Percentiles rank a stretch among this genome's conserved stretches.
Conservation (phyloP, 2,888 invertebrate genomes). For the Orthosia gracilis region DNA sequence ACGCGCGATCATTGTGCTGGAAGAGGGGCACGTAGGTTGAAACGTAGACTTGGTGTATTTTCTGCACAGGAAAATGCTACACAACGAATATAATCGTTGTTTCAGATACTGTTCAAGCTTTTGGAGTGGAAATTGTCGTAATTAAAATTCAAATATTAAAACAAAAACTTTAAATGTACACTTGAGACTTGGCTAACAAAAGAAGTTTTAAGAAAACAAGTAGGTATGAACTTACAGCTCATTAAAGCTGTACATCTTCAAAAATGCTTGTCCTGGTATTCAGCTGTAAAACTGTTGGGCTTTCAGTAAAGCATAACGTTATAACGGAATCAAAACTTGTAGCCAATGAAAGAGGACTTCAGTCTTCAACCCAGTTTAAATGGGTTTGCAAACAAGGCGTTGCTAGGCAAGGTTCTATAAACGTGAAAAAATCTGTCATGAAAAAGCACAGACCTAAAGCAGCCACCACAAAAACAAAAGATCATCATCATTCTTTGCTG, state of each 20-base stretch:
- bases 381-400: not conserved
- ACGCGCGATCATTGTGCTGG: slow-evolving; percentile 59
- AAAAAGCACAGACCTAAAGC: not conserved
- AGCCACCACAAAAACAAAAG: not conserved
- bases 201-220: not conserved
- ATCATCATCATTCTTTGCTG: too few species aligned
- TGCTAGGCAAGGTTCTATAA: not conserved
- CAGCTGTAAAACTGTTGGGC: not conserved
- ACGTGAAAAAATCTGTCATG: not conserved
- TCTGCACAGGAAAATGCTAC: not conserved
- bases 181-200: not conserved
- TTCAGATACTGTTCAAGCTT: not conserved
- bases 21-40: slow-evolving; percentile 51
- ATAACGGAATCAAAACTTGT: too few species aligned
- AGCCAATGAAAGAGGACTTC: not conserved
- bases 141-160: too few species aligned
- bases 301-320: not conserved
- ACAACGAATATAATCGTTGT: not conserved
- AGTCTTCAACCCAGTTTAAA: not conserved
- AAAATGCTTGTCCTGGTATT: too few species aligned
- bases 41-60: slow-evolving; percentile 3
- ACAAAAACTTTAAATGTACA: too few species aligned
- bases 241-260: too few species aligned
- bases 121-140: not conserved
- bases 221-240: not conserved